Evolutionary conservation across 2,888 invertebrate species (phyloP).

Genomic region (Drosophila tripunctata): DNA sequence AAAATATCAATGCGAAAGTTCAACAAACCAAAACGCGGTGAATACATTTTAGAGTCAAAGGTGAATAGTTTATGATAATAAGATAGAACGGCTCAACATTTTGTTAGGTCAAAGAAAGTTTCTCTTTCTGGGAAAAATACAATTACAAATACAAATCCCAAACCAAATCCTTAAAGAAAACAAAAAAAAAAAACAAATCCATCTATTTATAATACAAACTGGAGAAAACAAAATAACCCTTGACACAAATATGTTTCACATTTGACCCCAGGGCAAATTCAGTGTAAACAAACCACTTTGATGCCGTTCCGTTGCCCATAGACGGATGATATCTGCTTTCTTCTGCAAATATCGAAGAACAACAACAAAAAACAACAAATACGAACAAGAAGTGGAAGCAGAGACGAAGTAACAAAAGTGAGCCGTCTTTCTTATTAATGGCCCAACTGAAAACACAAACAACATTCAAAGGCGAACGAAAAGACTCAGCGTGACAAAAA

Average conservation of each 20-base stretch:
- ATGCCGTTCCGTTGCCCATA: constrained; percentile 15
- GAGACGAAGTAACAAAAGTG: constrained; percentile 9
- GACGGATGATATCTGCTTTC: constrained; percentile 44
- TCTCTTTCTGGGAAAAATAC: not conserved
- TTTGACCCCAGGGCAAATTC: constrained; percentile 53
- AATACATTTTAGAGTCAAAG: constrained; percentile 19
- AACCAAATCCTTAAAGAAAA: not conserved
- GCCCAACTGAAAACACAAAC: constrained; percentile 27
- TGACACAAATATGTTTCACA: constrained; percentile 43
- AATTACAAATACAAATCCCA: not conserved
- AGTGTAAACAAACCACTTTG: constrained; percentile 18
- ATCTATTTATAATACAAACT: not conserved
- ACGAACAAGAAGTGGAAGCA: not conserved
- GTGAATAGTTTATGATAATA: constrained; percentile 28
- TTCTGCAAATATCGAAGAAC: constrained; percentile 54
- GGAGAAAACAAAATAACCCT: constrained; percentile 10
- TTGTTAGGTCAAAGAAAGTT: not conserved
- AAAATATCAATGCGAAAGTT: constrained; percentile 32
- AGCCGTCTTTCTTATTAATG: constrained; percentile 61
- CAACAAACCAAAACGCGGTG: constrained; percentile 49
- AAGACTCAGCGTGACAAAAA: constrained; percentile 25
- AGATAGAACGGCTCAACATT: not conserved
- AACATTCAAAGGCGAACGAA: constrained; percentile 32
- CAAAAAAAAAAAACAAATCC: not conserved
- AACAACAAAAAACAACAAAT: constrained; percentile 29